These are phyloP conservation scores for Megastigmus dorsalis DNA, from an alignment of 2,888 invertebrate species.

Conservation along the genomic window DNA sequence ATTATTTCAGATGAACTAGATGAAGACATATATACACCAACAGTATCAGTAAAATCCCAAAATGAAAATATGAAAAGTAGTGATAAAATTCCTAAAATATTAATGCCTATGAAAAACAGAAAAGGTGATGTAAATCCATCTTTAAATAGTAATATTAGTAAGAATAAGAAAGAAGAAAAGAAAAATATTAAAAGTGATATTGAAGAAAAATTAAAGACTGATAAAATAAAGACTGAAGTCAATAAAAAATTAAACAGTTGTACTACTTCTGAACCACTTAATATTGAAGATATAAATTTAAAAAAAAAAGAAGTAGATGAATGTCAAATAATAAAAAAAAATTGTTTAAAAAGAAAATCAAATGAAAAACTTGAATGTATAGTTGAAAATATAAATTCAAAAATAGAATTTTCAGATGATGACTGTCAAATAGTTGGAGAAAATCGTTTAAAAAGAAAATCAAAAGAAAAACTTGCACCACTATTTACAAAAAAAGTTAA, in stretches of 20 bases:
- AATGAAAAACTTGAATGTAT: conserved; percentile 74
- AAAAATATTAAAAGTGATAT: background rate
- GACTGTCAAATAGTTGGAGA: conserved; percentile 45
- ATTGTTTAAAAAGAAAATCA: conserved; percentile 59
- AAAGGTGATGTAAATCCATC: background rate
- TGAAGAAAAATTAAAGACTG: conserved; percentile 20
- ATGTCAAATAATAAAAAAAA: conserved; percentile 47
- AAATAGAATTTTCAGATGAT: conserved; percentile 13
- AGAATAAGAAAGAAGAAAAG: conserved; percentile 36
- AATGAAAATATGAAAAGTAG: conserved; percentile 49
- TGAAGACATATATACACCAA: conserved; percentile 58
- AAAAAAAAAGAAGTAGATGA: conserved; percentile 19
- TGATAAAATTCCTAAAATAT: conserved; percentile 45
- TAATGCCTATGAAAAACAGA: conserved; percentile 44
- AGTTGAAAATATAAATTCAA: background rate
- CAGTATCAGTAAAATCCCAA: conserved; percentile 31
- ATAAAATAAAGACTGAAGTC: conserved; percentile 7
- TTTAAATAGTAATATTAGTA: background rate
- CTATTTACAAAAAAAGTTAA: conserved; percentile 79
- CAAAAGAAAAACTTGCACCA: conserved; percentile 77
- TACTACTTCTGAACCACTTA: background rate
- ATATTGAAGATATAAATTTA: background rate
- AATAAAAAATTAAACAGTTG: background rate
- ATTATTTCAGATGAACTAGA: conserved; percentile 54
- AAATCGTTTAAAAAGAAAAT: conserved; percentile 58